Evolutionary conservation across 2,113 vertebrate species (phyloP), one percentile per base, ranked within the genome.

Genomic region (Pelusios castaneus): DNA sequence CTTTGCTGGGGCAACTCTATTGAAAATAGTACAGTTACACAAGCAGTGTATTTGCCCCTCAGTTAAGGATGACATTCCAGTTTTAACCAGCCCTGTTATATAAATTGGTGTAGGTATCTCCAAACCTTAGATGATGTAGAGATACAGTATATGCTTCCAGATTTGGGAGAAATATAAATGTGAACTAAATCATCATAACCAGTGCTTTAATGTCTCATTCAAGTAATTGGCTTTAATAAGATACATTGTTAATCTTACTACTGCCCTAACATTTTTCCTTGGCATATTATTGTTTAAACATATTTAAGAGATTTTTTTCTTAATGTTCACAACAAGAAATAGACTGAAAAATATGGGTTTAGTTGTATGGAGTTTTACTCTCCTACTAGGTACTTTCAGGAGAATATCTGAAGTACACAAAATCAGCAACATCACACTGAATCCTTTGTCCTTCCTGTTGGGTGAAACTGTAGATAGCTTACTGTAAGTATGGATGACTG

Each of bases 401-500:
- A 96, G 92, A 91, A 34, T 91, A 85, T 96, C 97, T 94, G 96
- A 96, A 95, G 87, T 94, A 82, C 95, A 97, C 96, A 95, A 96
- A 84, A 52, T 60, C 96, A 90, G 97, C 97, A 97, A 91, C 96
- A 92, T 94, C 75, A 97, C 96, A 98, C 94, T 96, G 96, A 96
- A 96, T 94, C 96, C 97, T 98, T 98, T 98, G 98, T 98, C 97
- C 98, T 97, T 97, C 97, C 96, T 97, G 95, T 97, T 47, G 96
- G 97, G 97, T 98, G 97, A 98, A 98, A 97, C 98, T 98, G 97
- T 97, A 97, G 97, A 98, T 96, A 97, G 97, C 97, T 98, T 98
- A 98, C 98, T 98, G 98, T 98, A 98, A 98, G 97, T 97, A 97
- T 98, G 98, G 98, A 97, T 29, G 88, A 4, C 97, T 96, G 98